Conservation (phyloP, 2,113 vertebrate genomes). For the Corythornis madagascariensis region DNA sequence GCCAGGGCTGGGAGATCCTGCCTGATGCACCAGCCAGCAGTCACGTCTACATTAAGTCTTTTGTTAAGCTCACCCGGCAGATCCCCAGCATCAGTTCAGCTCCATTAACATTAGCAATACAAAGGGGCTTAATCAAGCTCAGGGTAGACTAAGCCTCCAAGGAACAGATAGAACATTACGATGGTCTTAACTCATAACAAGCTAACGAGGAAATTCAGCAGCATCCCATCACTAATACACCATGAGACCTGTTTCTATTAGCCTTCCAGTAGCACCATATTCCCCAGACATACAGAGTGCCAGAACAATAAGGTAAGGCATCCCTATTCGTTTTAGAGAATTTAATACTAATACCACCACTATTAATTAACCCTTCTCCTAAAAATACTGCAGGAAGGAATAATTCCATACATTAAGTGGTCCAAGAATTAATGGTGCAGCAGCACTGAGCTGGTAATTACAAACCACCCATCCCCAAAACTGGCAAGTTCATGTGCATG, state of each 20-base stretch:
- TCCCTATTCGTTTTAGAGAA: slow-evolving; percentile 24
- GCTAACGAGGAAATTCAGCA: not conserved
- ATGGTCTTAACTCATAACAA: not conserved
- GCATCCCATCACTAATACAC: not conserved
- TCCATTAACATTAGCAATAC: not conserved
- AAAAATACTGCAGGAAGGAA: slow-evolving; percentile 47
- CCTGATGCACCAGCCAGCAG: not conserved
- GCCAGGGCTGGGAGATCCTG: not conserved
- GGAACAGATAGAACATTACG: not conserved
- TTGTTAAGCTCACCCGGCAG: not conserved
- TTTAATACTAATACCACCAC: slow-evolving; percentile 16
- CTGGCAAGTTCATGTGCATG: not conserved
- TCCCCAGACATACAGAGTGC: not conserved
- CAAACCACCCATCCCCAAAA: not conserved
- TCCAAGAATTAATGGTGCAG: slow-evolving; percentile 28
- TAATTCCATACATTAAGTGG: not conserved
- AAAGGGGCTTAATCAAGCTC: slow-evolving; percentile 19
- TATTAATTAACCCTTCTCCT: slow-evolving; percentile 1
- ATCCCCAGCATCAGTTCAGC: not conserved
- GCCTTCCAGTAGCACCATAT: not conserved
- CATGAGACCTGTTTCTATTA: not conserved
- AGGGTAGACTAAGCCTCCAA: slow-evolving; percentile 8
- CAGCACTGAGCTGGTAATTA: slow-evolving; percentile 35
- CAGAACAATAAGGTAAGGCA: slow-evolving; percentile 44
- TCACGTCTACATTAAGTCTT: not conserved